Base-by-base conservation (phyloP, 2,113 vertebrate species). In the Thamnaconus septentrionalis region DNA sequence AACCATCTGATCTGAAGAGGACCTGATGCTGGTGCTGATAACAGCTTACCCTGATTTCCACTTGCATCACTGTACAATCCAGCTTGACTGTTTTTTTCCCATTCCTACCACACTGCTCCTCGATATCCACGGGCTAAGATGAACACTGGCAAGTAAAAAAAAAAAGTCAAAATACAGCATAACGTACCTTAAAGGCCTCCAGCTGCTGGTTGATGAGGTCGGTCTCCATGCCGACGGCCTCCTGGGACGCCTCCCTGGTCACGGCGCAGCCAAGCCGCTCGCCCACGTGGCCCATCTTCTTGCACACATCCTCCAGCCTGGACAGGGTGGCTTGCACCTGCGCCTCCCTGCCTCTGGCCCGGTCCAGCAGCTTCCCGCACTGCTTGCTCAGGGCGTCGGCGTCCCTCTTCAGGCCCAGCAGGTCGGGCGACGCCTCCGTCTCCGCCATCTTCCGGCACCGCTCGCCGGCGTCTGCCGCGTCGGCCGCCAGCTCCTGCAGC, bases 131-230 rank as follows among this genome's bases (percentile, higher is more conserved):
- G 18, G 2, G 18, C 1, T 1, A 31, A 31, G 18, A 31, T 31
- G 8, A 46, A 46, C 45, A 46, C 45, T 46, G 5, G 5, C 45
- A 46, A 2, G 8, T 46, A 46, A 46, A 46, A 46, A 46, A 46
- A 5, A 46, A 46, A 46, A 46, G 45, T 6, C 5, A 8, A 5
- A 6, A 46, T 5, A 46, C 5, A 46, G 45, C 40, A 51, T n/a
- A 61, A 18, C 46, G 11, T 80, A 99, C 97, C 96, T 95, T 98
- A 81, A 98, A 98, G 1, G 91, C 87, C 39, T 93, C 86, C 74
- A 98, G 89, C 83, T 99, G 97, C 58, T 98, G 94, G 87, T 98
- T 98, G 77, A 99, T 98, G 56, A 92, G 64, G 3, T 98, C 96
- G 0, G 94, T 99, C 87, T 99, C 96, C 94, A 96, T 95, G 68